Base-by-base conservation (phyloP, 2,113 vertebrate species). In the Eleginops maclovinus region DNA sequence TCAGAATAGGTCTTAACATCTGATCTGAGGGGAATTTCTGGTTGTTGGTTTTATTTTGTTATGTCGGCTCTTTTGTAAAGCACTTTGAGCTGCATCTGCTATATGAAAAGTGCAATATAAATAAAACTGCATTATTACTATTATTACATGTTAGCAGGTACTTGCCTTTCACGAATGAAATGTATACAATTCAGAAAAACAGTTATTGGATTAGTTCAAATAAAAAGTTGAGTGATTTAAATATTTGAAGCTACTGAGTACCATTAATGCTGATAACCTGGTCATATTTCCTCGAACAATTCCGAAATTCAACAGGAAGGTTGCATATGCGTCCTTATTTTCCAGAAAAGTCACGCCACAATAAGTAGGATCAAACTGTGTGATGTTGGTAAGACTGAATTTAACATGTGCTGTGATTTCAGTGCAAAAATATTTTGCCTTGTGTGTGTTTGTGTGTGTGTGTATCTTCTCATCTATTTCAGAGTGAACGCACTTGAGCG, bases 401-500 rank as follows among this genome's bases (percentile, higher is more conserved):
- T 59, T 24, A 5, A 53, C 62, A 51, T 61, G 72, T 51, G 51
- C 44, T 59, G 22, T 17, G 75, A 81, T 76, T 72, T 68, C 28
- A 53, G 40, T 55, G 16, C 60, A 78, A 67, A 86, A 77, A 83
- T 74, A 78, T 36, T 9, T 36, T 36, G 31, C 31, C 31, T 67
- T 21, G 17, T 53, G 22, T 56, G 15, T 53, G 44, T 54, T 36
- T 41, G 66, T 56, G 60, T 69, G 53, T 31, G 31, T 75, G 56
- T 86, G 66, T 65, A 62, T 89, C 44, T 84, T 53, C 74, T 84
- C 75, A 84, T 73, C 89, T 84, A 77, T 77, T 81, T 31, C 67
- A 70, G 75, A 62, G 63, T 88, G 88, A 89, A 87, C 77, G 77
- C 88, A 85, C 82, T 90, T 81, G 80, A 87, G 87, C 49, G 43